Base-by-base conservation (phyloP, 1,140 invertebrate genomes). In the Elysia chlorotica region DNA sequence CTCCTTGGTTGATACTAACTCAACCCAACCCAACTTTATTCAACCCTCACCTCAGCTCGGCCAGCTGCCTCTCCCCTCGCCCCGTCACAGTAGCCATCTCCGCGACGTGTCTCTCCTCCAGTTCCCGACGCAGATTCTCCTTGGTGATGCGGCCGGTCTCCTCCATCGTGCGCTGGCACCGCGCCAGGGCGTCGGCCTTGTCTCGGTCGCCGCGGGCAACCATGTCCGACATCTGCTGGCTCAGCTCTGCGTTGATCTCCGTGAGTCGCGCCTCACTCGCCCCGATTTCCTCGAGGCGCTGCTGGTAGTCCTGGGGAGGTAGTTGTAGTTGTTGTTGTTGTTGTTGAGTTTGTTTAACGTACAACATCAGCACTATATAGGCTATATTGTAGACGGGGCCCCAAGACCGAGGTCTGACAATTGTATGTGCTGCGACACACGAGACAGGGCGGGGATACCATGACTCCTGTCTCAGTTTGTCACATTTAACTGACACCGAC, bases 231-330 rank as follows among this genome's bases (percentile, higher is more conserved):
- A 86, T 84, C 61, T 84, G 81, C 25, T 74, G 73, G 65, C 73
- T 84, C 17, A 86, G 77, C 65, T 85, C 78, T 5, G 74, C 30
- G 68, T 86, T 85, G 3, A 85, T 80, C 57, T 83, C 82, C 4
- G 75, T 79, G 48, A 85, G 53, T 53, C 73, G 79, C 38, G 81
- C 83, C 56, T 86, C 85, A 78, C 75, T 86, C 28, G 71, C 73
- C 2, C 78, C 81, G 17, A 81, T 75, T 54, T 83, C 83, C 28
- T 82, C 78, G 28, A 86, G 70, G 25, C 82, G 77, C 28, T 72
- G 75, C 67, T 82, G 79, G 63, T 83, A 73, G 25, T 83, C 82
- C 84, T 86, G 67, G 6, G 25, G 76, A 67, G 6, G 69, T 33
- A 23, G 21, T 67, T 17, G 21, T 6, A 73, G 4, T 28, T 5